Evolutionary conservation across 2,888 invertebrate genomes (phyloP), one percentile per base, ranked within the genome.

Genomic region (Zaprionus obscuricornis): DNA sequence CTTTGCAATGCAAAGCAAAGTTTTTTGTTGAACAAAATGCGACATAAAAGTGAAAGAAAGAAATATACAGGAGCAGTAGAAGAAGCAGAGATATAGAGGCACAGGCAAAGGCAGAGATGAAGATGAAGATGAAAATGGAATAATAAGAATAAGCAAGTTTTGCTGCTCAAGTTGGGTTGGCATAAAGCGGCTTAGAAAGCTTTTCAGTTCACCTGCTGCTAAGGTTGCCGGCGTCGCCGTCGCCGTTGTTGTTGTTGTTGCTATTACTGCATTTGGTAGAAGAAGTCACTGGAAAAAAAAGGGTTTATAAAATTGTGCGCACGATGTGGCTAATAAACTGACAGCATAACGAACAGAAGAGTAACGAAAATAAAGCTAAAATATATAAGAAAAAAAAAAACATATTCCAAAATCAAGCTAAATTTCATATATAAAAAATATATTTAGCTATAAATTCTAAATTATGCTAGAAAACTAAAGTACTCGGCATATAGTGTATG

Each of bases 281-380:
- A 18, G 29, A 24, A 60, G 46, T 56, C 67, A 20, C 27, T 33
- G 40, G 20, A 14, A 45, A 71, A n/a, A n/a, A 42, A 46, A 62
- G 60, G 73, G 67, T 49, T 67, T 67, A 52, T 26, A 56, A 69
- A 67, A 69, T 20, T 55, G 68, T 67, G 47, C 55, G 78, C 78
- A 58, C 78, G 47, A 77, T 54, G 37, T 66, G 78, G 77, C 77
- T 81, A 77, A 84, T 77, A 84, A 84, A 74, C 74, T 70, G 78
- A 49, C 51, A 22, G 8, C 3, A 45, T 27, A 26, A 47, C 4
- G 4, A 22, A 7, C 22, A 22, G 22, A 4, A 17, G 33, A 27
- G 11, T 49, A 49, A 29, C 31, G 26, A 13, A 47, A 54, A 55
- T 24, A 42, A 59, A n/a, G n/a, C n/a, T n/a, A n/a, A n/a, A n/a